phyloP scores from a whole-genome alignment of 92 coral and sea anemone genomes.

The Epizoanthus rinbou region DNA sequence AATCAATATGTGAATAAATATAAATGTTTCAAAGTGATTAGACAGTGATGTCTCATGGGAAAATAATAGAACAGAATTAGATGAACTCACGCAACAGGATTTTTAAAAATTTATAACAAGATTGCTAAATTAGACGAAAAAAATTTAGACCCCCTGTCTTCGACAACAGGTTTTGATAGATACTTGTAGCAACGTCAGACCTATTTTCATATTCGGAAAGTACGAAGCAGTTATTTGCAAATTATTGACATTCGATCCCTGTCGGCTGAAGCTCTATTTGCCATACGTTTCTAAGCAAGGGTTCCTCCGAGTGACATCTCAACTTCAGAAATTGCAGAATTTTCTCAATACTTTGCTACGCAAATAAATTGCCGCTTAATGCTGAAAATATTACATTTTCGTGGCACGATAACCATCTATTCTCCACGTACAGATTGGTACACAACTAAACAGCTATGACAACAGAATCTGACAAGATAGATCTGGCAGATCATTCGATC shows the following conservation, averaged over 20 bases:
- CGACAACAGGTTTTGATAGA: neutral
- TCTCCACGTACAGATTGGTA: neutral
- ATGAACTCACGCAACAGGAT: constrained; percentile 6
- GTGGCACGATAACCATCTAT: neutral
- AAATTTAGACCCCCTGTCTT: neutral
- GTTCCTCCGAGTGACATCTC: neutral
- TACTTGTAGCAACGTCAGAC: neutral
- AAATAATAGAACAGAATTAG: neutral
- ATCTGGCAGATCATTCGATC: constrained; percentile 18
- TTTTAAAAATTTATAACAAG: neutral
- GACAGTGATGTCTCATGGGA: constrained; percentile 9
- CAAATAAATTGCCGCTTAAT: neutral
- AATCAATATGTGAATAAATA: neutral
- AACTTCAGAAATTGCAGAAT: neutral
- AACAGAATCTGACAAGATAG: neutral
- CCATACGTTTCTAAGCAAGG: neutral
- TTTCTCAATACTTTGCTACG: neutral
- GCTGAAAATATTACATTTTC: neutral
- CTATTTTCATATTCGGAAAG: neutral
- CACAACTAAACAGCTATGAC: constrained; percentile 34
- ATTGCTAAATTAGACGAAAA: neutral
- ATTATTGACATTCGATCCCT: neutral
- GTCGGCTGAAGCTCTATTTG: neutral
- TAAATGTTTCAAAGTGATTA: neutral
- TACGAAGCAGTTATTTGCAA: neutral